Conservation (phyloP, 1,140 invertebrate genomes). For the Papilio polyxenes region DNA sequence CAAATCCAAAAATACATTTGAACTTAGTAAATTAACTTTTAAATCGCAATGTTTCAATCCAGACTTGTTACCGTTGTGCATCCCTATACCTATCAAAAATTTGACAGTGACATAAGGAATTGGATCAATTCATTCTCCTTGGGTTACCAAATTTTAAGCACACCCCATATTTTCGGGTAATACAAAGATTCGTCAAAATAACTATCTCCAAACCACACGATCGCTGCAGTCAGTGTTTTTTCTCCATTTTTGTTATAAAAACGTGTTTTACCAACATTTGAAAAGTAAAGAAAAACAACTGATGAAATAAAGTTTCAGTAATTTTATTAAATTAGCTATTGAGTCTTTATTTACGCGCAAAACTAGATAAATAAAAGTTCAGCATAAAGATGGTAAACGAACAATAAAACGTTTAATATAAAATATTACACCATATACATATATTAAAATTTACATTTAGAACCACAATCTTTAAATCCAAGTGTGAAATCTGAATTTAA, state of each 20-base stretch:
- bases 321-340: conserved; percentile 45
- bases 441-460: too few species aligned
- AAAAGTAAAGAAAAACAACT: conserved; percentile 2
- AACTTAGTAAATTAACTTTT: not conserved
- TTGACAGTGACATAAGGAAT: not conserved
- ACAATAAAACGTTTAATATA: too few species aligned
- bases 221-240: not conserved
- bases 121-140: not conserved
- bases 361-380: conserved; percentile 34
- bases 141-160: not conserved
- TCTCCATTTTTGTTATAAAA: too few species aligned
- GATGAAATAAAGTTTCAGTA: not conserved
- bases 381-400: not conserved
- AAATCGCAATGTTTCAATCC: not conserved
- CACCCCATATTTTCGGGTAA: not conserved
- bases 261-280: not conserved
- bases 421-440: too few species aligned
- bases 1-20: not conserved
- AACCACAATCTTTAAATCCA: not conserved
- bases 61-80: not conserved
- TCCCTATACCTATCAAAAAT: not conserved
- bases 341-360: conserved; percentile 47
- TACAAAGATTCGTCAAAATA: not conserved
- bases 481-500: not conserved
- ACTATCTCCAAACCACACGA: not conserved